Evolutionary conservation across 2,797 vertebrate species (phyloP).

Genomic region (Cottoperca gobio): DNA sequence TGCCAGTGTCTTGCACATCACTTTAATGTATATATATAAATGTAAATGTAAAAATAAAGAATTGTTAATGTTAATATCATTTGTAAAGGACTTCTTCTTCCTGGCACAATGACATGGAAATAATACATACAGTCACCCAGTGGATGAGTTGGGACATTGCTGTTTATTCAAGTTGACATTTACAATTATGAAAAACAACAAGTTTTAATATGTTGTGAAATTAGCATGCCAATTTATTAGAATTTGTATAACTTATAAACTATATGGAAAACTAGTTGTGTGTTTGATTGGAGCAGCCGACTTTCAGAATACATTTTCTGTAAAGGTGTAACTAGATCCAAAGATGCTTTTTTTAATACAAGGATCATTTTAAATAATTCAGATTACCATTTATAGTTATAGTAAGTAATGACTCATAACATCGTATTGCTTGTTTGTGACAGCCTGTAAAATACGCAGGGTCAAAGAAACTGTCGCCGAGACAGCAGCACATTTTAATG

Average conservation of each 20-base stretch:
- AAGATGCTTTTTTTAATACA: neutral
- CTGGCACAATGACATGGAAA: constrained; percentile 3
- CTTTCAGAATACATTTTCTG: neutral
- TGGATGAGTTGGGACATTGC: constrained; percentile 55
- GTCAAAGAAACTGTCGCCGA: neutral
- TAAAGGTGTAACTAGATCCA: neutral
- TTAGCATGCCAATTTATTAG: constrained; percentile 48
- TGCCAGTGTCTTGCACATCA: constrained; percentile 34
- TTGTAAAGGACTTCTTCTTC: constrained; percentile 10
- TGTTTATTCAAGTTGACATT: constrained; percentile 68
- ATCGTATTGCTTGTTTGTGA: constrained; percentile 41
- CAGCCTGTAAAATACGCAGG: constrained; percentile 1
- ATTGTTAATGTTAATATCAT: constrained; percentile 18
- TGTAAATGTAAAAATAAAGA: constrained; percentile 42
- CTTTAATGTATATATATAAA: constrained; percentile 31
- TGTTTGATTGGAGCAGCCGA: constrained; percentile 4
- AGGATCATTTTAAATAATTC: constrained; percentile 12
- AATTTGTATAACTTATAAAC: constrained; percentile 5
- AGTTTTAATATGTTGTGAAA: constrained; percentile 43
- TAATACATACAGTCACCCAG: constrained; percentile 27
- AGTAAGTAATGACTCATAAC: constrained; percentile 4
- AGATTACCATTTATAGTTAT: neutral
- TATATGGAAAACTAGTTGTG: neutral
- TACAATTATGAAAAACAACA: constrained; percentile 58
- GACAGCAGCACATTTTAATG: too few relatives aligned